Evolutionary conservation across 1,140 invertebrate species (phyloP).

Genomic region (Chironomus striatipennis): DNA sequence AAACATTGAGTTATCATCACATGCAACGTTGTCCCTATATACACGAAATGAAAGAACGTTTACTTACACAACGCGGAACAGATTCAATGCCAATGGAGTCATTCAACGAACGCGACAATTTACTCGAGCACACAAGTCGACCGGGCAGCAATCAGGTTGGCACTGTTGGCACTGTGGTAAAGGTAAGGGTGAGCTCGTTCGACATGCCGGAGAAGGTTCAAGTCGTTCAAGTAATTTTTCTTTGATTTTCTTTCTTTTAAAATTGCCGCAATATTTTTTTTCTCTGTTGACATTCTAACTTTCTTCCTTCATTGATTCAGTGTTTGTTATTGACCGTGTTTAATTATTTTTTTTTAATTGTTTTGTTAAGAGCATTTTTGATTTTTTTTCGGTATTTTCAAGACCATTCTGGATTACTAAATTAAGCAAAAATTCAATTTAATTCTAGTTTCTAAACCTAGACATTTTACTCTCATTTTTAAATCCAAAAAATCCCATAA

Average conservation of each 20-base stretch:
- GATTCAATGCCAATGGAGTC: slow-evolving; percentile 44
- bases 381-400: too few relatives aligned
- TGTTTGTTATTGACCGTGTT: neutral
- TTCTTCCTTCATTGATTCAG: neutral
- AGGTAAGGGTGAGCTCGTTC: slow-evolving; percentile 50
- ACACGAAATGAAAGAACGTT: slow-evolving; percentile 82
- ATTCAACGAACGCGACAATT: slow-evolving; percentile 40
- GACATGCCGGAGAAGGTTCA: slow-evolving; percentile 28
- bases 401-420: too few relatives aligned
- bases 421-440: too few relatives aligned
- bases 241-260: slow-evolving; percentile 24
- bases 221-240: slow-evolving; percentile 20
- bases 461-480: too few relatives aligned
- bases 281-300: slow-evolving; percentile 20
- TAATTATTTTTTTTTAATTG: neutral
- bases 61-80: slow-evolving; percentile 53
- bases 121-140: slow-evolving; percentile 52
- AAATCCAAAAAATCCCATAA: too few relatives aligned
- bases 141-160: slow-evolving; percentile 58
- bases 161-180: slow-evolving; percentile 77
- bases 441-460: too few relatives aligned
- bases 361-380: too few relatives aligned
- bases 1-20: neutral
- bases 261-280: neutral
- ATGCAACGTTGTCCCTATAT: slow-evolving; percentile 86